Base-by-base conservation (phyloP, 2,113 vertebrate genomes). In the Ptychochromis oligacanthus region DNA sequence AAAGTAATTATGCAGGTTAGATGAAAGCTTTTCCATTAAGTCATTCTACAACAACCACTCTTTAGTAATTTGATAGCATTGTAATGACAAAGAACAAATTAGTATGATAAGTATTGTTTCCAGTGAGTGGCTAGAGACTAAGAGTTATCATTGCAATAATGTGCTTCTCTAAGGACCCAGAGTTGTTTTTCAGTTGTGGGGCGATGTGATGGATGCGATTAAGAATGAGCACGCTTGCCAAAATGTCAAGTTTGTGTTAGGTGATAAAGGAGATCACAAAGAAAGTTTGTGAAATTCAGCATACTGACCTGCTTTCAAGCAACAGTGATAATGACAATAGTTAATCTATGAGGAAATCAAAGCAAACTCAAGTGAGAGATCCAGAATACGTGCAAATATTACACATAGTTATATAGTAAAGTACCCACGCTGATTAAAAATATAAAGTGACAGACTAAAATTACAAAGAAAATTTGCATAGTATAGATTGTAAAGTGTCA, bases 81-180 rank as follows among this genome's bases (percentile, higher is more conserved):
- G 67, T 84, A 84, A 91, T 90, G 89, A 88, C 65, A 61, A 80
- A 75, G n/a, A 86, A 64, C 60, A 84, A 87, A 91, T 93, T 91
- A 89, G 77, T 83, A 87, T 88, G 87, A 83, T 82, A 87, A 93
- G 80, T 79, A 77, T 88, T 85, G 57, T 83, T 81, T 85, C 26
- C 43, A 28, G 60, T 83, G 82, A 89, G 88, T 91, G 78, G 80
- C 87, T 60, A 17, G 59, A 79, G 83, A 80, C 77, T 75, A 58
- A 65, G 52, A 67, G 60, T 74, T 82, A 67, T 61, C 60, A 81
- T 90, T 81, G 85, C 58, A 86, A 83, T 82, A 82, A 59, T 83
- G 40, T 61, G 58, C 79, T 75, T 85, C 74, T 89, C 20, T 46
- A 64, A 86, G 62, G 76, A 46, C 77, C 55, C 67, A 34, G 17